Evolutionary conservation across 2,888 invertebrate genomes (phyloP), one percentile per base, ranked within the genome.

Genomic region (Halocaridina rubra): DNA sequence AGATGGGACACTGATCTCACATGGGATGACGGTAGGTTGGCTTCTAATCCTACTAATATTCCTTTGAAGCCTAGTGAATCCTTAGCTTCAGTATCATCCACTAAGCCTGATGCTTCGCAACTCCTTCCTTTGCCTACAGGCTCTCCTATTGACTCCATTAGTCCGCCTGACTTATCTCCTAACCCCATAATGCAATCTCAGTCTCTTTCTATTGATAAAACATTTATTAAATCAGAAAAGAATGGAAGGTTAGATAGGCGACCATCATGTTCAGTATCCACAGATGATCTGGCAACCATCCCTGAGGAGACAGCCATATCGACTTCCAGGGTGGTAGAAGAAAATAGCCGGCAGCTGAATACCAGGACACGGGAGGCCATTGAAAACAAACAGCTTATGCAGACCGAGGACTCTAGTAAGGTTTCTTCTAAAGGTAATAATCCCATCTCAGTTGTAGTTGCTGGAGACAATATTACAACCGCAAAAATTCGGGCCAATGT

Each of bases 11-110:
- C 32, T 10, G 74, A 81, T 16, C 22, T 77, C 33, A 16, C 78
- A 8, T 81, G 78, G 80, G 71, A 78, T 19, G 61, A 81, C 79
- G 86, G 86, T 86, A 86, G 86, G 86, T 86, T 67, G 30, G n/a
- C n/a, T 77, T 32, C 59, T 29, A 76, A 19, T 80, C 39, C 69
- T 64, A 76, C 85, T 80, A 75, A 81, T 61, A 46, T 24, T 64
- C 29, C 75, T 67, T 53, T 75, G 78, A 74, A 84, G 67, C 16
- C 72, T 84, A 84, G 80, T 75, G 46, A 84, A 46, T 74, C 75
- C 80, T 59, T 74, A 67, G 64, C 53, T 61, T 19, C 75, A 79
- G 53, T 53, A n/a, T 39, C 29, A 71, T 61, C 80, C 46, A 61
- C 74, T 61, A 71, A 71, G 71, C 33, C 80, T 72, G 39, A 27